Evolutionary conservation across 92 coral and sea anemone species (phyloP), one percentile per base, ranked within the genome.

Genomic region (Virgularia gustaviana): DNA sequence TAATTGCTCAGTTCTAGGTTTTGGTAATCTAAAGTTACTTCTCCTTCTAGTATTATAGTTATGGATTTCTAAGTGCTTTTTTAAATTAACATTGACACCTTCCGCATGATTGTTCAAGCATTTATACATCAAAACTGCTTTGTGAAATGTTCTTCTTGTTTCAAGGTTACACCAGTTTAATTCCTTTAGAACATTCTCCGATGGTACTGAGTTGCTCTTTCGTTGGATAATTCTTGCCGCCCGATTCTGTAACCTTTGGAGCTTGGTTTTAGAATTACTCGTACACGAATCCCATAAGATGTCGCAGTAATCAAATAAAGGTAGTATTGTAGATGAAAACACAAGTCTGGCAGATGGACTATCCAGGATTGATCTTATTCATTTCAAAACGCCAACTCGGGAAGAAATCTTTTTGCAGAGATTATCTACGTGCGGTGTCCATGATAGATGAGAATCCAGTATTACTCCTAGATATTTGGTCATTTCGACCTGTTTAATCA

Each of bases 1-100:
- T 23, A 54, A 54, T 54, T 54, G 60, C 30, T 54, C 60, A 2
- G 60, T 54, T 54, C 60, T 54, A 2, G 60, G 60, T 12, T 2
- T n/a, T 54, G 60, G 60, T 2, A 54, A 16, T 23, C 60, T 54
- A 54, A 54, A 54, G 9, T 54, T 12, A 54, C 31, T 54, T 12
- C 18, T 54, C 18, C 27, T 54, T 16, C 60, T 54, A 54, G 30
- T 54, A n/a, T 54, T n/a, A 12, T 12, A 23, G 29, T 16, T 54
- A 54, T 54, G 60, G 1, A 54, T 54, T n/a, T 54, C 60, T 2
- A 54, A 2, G 60, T 54, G 24, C 60, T 12, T 54, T 1, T 3
- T 54, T 2, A 54, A 54, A 16, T 23, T 54, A 4, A 16, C 13
- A 54, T 2, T 54, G 1, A 54, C 60, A 54, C 60, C 60, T 54